phyloP scores from a whole-genome alignment of 2,888 invertebrate species.

The Cataglyphis cursor region DNA sequence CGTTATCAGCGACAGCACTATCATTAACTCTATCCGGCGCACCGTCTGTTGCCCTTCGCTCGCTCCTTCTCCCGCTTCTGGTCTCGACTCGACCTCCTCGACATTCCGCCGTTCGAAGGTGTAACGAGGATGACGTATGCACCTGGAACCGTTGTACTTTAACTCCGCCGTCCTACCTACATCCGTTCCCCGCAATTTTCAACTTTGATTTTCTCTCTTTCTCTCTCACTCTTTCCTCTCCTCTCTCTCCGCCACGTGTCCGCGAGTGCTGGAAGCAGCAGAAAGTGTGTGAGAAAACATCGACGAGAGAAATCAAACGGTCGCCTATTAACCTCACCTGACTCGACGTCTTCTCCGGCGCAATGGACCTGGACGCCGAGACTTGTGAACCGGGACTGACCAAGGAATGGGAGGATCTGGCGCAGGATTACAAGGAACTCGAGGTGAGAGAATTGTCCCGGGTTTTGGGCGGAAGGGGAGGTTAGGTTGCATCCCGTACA shows the following conservation, averaged over 20 bases:
- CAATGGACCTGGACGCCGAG: slow-evolving; percentile 89
- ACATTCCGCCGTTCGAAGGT: slow-evolving; percentile 5
- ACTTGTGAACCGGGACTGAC: slow-evolving; percentile 84
- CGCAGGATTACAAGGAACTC: slow-evolving; percentile 92
- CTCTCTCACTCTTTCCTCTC: background rate
- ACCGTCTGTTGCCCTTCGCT: background rate
- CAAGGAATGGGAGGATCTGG: slow-evolving; percentile 94
- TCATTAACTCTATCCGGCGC: background rate
- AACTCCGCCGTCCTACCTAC: background rate
- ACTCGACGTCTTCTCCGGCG: background rate
- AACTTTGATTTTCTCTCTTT: background rate
- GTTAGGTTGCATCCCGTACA: slow-evolving; percentile 7
- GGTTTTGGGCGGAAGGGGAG: background rate
- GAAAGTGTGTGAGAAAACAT: background rate
- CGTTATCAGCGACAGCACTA: background rate
- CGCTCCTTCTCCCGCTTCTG: background rate
- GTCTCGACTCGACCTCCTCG: background rate
- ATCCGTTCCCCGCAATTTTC: background rate
- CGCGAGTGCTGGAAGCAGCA: background rate
- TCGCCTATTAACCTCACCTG: background rate
- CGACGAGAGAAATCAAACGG: slow-evolving; percentile 2
- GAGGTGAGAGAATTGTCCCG: slow-evolving; percentile 88
- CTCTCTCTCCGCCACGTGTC: background rate
- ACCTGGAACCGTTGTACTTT: background rate
- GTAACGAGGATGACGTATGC: background rate